A percentile compares a stretch with the other conserved stretches of the same genome.
phyloP scores from a whole-genome alignment of 1,140 invertebrate species.

The Tetragonula clypearis region DNA sequence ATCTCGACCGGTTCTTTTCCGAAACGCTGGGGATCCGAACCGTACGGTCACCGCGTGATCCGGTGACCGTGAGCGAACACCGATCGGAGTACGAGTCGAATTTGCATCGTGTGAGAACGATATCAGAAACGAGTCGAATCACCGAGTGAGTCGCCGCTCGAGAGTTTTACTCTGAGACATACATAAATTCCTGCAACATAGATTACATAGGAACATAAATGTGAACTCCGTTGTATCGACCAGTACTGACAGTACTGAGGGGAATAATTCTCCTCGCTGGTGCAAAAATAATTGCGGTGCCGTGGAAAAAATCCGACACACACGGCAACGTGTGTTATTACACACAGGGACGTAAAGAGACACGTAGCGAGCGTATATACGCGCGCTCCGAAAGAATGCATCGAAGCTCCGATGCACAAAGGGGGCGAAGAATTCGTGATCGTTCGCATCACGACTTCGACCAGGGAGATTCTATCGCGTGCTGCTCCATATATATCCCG shows the following conservation, averaged over 20 bases:
- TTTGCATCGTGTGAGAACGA: slow-evolving; percentile 26
- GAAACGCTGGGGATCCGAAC: not conserved
- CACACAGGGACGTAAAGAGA: not conserved
- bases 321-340: slow-evolving; percentile 49
- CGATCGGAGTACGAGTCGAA: slow-evolving; percentile 1
- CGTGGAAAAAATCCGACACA: slow-evolving; percentile 25
- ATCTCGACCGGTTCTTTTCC: not conserved
- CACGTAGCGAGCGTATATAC: too few relatives aligned
- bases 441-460: slow-evolving; percentile 69
- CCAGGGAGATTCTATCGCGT: slow-evolving; percentile 75
- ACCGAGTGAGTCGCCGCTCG: slow-evolving; percentile 2
- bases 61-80: not conserved
- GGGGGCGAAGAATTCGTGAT: slow-evolving; percentile 75
- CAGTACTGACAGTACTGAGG: too few relatives aligned
- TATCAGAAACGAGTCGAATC: slow-evolving; percentile 7
- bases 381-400: slow-evolving; percentile 54
- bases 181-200: slow-evolving; percentile 1
- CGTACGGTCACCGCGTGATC: not conserved
- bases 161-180: not conserved
- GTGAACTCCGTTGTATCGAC: not conserved
- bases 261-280: not conserved
- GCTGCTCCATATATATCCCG: slow-evolving; percentile 67
- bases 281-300: slow-evolving; percentile 52
- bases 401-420: slow-evolving; percentile 34
- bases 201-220: not conserved